A percentile compares a stretch with the other conserved stretches of the same genome.
These are phyloP conservation scores for Eumerus sabulonum DNA, from an alignment of 2,888 invertebrate species.

Conservation along the genomic window DNA sequence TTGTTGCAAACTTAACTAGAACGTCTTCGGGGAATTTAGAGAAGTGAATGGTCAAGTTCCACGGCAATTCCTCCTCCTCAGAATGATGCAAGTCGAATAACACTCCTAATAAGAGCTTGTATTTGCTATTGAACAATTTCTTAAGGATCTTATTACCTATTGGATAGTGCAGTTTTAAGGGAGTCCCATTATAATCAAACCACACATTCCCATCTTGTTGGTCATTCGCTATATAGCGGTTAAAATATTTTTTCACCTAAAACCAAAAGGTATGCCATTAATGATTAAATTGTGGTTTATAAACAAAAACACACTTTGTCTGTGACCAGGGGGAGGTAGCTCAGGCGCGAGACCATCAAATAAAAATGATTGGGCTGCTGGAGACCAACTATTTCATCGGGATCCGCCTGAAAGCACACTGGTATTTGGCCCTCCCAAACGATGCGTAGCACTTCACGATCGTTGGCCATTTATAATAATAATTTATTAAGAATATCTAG, in stretches of 20 bases:
- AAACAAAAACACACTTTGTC: conserved; percentile 86
- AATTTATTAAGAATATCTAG: background rate
- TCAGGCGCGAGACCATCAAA: conserved; percentile 94
- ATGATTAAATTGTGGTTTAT: background rate
- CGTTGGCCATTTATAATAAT: conserved; percentile 89
- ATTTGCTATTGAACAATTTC: too few species aligned
- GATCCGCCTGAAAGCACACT: conserved; percentile 92
- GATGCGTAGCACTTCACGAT: conserved; percentile 95
- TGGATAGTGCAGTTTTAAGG: conserved; percentile 93
- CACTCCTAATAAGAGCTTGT: conserved; percentile 82
- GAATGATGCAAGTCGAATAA: conserved; percentile 90
- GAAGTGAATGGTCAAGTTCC: conserved; percentile 96
- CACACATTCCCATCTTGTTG: conserved; percentile 94
- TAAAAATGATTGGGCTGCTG: conserved; percentile 96
- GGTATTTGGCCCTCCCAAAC: conserved; percentile 98
- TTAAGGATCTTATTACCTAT: conserved; percentile 79
- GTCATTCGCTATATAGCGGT: conserved; percentile 88
- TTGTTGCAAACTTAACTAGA: conserved; percentile 91
- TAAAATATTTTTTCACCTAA: conserved; percentile 93
- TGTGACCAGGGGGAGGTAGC: conserved; percentile 96
- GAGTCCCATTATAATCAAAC: conserved; percentile 94
- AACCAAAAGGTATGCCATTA: conserved; percentile 69
- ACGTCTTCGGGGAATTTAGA: conserved; percentile 95
- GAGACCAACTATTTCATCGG: conserved; percentile 92
- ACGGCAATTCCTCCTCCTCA: conserved; percentile 89